phyloP scores from a whole-genome alignment of 2,888 invertebrate species.

The Malthinus seriepunctatus region DNA sequence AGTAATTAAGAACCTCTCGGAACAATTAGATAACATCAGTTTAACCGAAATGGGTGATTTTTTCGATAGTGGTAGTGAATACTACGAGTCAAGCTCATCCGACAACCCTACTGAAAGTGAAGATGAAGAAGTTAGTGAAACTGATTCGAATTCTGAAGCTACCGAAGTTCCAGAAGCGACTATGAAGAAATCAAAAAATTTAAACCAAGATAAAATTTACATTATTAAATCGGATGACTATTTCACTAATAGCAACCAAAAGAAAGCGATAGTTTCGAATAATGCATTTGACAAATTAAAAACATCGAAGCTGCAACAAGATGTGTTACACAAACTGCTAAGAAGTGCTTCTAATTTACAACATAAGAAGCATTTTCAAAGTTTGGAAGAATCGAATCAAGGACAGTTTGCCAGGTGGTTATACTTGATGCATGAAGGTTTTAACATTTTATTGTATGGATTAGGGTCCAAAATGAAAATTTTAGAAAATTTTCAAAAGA shows the following conservation, averaged over 20 bases:
- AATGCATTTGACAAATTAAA: constrained; percentile 76
- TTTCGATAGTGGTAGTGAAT: constrained; percentile 59
- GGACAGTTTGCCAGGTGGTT: constrained; percentile 73
- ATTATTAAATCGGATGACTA: constrained; percentile 70
- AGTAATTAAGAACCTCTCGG: neutral
- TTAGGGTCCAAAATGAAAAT: constrained; percentile 86
- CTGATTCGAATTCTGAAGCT: constrained; percentile 47
- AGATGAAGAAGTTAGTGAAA: constrained; percentile 36
- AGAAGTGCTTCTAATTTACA: constrained; percentile 57
- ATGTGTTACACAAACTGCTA: constrained; percentile 64
- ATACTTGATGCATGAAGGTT: constrained; percentile 76
- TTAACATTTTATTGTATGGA: constrained; percentile 85
- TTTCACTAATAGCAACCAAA: constrained; percentile 66
- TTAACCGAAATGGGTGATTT: constrained; percentile 48
- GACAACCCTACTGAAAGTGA: constrained; percentile 35
- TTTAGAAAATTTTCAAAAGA: constrained; percentile 73
- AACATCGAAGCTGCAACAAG: constrained; percentile 71
- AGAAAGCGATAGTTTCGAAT: constrained; percentile 73
- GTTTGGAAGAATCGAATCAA: constrained; percentile 62
- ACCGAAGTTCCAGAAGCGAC: constrained; percentile 37
- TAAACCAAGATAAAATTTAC: constrained; percentile 47
- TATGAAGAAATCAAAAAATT: constrained; percentile 44
- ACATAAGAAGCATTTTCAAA: constrained; percentile 63
- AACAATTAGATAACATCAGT: neutral
- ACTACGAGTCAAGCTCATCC: constrained; percentile 40